Evolutionary conservation across 2,888 invertebrate species (phyloP), one percentile per base, ranked within the genome.

Genomic region (Galerucella calmariensis): DNA sequence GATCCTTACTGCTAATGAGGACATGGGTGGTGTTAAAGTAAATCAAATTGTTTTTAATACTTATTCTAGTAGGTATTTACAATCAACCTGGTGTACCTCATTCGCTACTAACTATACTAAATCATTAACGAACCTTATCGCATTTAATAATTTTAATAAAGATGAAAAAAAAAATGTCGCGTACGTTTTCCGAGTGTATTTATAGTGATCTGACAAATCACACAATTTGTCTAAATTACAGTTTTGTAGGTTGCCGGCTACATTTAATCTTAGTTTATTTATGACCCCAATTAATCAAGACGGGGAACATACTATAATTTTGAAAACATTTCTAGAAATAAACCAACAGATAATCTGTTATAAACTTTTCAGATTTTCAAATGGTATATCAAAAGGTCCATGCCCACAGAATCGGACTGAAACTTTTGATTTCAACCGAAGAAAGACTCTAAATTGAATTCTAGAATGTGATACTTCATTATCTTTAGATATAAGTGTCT

Each of bases 161-260:
- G 56, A 56, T 11, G n/a, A 41, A 14, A 62, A 62, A 62, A 62
- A 59, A 24, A 24, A 27, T 35, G 41, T 48, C 48, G 16, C 14
- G 41, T 62, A 62, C 41, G 35, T n/a, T 35, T 5, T 62, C 35
- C 14, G 62, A 14, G 14, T 62, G 59, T 70, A 70, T 70, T 70
- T 70, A 70, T 70, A 63, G 70, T 62, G 48, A 70, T 62, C 41
- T 70, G 70, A 70, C 70, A 63, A 70, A 70, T 70, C 46, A 70
- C 53, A 51, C 63, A 70, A 70, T 70, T 70, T 70, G 70, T 70
- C 70, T 70, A 70, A 70, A 70, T 70, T 41, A 70, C 63, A 48
- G 61, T 24, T 61, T 69, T 48, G 51, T 24, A 20, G 70, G 27
- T 70, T 70, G 53, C 70, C 70, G 70, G 51, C 20, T 41, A 51